These are phyloP conservation scores for Polyploca ridens DNA, from an alignment of 2,888 invertebrate genomes.

Conservation along the genomic window DNA sequence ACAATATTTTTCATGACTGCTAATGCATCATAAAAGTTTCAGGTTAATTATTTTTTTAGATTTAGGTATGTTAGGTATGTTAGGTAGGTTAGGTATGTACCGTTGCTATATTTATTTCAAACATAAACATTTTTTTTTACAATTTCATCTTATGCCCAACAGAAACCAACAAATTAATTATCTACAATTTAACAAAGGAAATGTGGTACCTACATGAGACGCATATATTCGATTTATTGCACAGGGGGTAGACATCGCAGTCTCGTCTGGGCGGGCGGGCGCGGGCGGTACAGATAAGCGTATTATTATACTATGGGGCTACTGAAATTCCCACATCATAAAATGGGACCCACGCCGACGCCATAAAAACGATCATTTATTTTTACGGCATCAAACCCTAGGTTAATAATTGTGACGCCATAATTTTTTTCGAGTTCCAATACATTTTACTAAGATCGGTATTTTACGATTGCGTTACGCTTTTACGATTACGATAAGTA, in stretches of 20 bases:
- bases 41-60: too few species aligned
- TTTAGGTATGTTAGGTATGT: too few species aligned
- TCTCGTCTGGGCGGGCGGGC: slow-evolving; percentile 23
- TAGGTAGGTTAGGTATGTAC: too few species aligned
- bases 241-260: slow-evolving; percentile 32
- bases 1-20: too few species aligned
- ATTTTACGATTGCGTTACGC: slow-evolving; percentile 33
- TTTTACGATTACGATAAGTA: slow-evolving; percentile 5
- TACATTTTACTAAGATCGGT: slow-evolving; percentile 39
- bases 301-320: slow-evolving; percentile 60
- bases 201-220: not conserved
- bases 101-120: too few species aligned
- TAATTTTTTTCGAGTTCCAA: slow-evolving; percentile 57
- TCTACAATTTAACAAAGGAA: not conserved
- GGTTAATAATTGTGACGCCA: slow-evolving; percentile 71
- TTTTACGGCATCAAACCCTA: slow-evolving; percentile 71
- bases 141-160: too few species aligned
- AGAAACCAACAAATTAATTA: too few species aligned
- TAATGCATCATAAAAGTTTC: too few species aligned
- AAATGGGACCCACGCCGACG: slow-evolving; percentile 63
- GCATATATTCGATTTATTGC: slow-evolving; percentile 24
- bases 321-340: slow-evolving; percentile 74
- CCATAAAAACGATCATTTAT: slow-evolving; percentile 72
- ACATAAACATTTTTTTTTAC: too few species aligned
- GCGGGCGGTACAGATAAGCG: slow-evolving; percentile 53